phyloP scores from a whole-genome alignment of 2,888 invertebrate species.

The Melanargia galathea region DNA sequence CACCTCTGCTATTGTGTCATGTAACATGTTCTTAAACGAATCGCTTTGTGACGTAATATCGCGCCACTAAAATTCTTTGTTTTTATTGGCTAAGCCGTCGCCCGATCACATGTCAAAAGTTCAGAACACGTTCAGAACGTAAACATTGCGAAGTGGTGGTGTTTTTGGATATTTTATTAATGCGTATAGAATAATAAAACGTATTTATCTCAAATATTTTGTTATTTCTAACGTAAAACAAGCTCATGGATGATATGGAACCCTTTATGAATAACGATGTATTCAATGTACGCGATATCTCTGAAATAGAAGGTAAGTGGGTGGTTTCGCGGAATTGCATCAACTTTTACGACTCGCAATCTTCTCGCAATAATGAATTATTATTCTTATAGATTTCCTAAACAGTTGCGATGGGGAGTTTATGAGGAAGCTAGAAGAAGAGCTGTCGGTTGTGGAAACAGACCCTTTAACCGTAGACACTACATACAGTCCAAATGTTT shows the following conservation, averaged over 20 bases:
- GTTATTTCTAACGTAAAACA: neutral
- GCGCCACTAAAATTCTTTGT: slow-evolving; percentile 75
- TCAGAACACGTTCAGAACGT: slow-evolving; percentile 57
- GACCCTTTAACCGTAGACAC: slow-evolving; percentile 64
- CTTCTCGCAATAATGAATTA: slow-evolving; percentile 17
- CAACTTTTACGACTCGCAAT: slow-evolving; percentile 16
- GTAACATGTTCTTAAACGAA: slow-evolving; percentile 24
- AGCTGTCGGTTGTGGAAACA: slow-evolving; percentile 64
- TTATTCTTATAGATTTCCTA: slow-evolving; percentile 80
- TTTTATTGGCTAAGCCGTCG: slow-evolving; percentile 80
- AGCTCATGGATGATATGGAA: slow-evolving; percentile 66
- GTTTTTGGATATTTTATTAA: slow-evolving; percentile 25
- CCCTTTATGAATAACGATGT: slow-evolving; percentile 76
- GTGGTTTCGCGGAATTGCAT: slow-evolving; percentile 12
- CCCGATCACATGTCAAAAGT: slow-evolving; percentile 61
- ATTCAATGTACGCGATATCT: slow-evolving; percentile 85
- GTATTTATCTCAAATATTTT: slow-evolving; percentile 7
- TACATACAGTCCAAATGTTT: slow-evolving; percentile 53
- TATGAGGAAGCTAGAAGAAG: slow-evolving; percentile 78
- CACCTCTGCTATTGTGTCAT: neutral
- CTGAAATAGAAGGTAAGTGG: slow-evolving; percentile 85
- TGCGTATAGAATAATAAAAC: slow-evolving; percentile 20
- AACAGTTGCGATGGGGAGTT: slow-evolving; percentile 86
- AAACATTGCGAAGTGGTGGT: slow-evolving; percentile 52
- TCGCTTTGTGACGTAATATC: slow-evolving; percentile 75